Evolutionary conservation across 2,113 vertebrate species (phyloP), one percentile per base, ranked within the genome.

Genomic region (Origma solitaria): DNA sequence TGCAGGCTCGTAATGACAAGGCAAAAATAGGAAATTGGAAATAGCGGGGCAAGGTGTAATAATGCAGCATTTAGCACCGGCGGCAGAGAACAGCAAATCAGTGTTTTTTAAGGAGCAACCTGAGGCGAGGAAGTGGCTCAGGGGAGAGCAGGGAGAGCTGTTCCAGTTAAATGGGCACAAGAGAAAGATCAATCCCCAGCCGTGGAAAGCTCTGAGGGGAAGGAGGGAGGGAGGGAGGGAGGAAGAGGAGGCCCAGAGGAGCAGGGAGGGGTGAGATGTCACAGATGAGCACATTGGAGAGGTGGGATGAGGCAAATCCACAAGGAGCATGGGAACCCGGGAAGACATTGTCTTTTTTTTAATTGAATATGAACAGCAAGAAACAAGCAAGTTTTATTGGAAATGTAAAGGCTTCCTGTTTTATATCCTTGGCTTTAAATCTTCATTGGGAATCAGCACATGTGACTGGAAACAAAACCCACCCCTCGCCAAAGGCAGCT

Each of bases 341-440:
- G 37, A 87, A 92, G 83, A 68, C 19, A 42, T 6, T 10, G 3
- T 7, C 24, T 21, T 28, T 45, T 38, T 42, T 83, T 42, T 49
- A 62, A 79, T 31, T 72, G 78, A 72, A 45, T 38, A 45, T 7
- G 42, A 94, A 84, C 23, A 19, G 50, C 65, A 93, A 86, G 56
- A 86, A 82, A 64, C 79, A 54, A 81, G 75, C 62, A 90, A 82
- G 78, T 75, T 94, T 92, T 89, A 97, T 47, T 80, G 86, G 96
- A 69, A 95, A 84, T 27, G 90, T 94, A 78, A 87, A 92, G 78
- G 83, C 66, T 86, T 80, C 92, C 91, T 82, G 84, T 13, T 79
- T 38, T 7, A 95, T 69, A 80, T 94, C 81, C 89, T 81, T 76
- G 37, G 71, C 70, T 95, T 96, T 95, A 95, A 93, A 94, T 92